Conservation (phyloP, 2,888 invertebrate species). For the Yponomeuta cagnagella region DNA sequence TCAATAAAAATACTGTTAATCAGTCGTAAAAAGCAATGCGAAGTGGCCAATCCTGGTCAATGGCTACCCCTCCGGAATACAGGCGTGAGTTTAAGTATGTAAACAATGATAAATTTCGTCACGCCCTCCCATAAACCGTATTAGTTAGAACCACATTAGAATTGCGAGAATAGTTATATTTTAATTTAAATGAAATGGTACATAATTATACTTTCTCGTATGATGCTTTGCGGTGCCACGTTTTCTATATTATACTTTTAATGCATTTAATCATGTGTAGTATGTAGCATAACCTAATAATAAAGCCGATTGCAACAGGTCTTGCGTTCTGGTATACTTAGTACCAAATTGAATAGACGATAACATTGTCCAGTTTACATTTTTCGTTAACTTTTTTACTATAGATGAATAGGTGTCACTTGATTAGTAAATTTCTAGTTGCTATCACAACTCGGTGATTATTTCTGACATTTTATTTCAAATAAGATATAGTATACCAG, state of each 20-base stretch:
- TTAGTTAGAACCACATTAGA: not conserved
- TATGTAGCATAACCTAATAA: not conserved
- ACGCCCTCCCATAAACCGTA: not conserved
- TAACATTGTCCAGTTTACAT: too few relatives aligned
- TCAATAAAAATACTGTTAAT: too few relatives aligned
- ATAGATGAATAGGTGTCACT: too few relatives aligned
- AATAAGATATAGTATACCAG: not conserved
- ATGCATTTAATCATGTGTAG: not conserved
- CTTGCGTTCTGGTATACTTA: not conserved
- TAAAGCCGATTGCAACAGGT: not conserved
- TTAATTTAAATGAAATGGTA: not conserved
- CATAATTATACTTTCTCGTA: not conserved
- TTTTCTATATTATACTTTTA: not conserved
- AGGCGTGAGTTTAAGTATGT: too few relatives aligned
- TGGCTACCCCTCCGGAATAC: too few relatives aligned
- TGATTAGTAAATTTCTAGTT: not conserved
- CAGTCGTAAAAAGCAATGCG: too few relatives aligned
- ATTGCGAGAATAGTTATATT: not conserved
- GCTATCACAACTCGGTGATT: not conserved
- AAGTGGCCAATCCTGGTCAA: too few relatives aligned
- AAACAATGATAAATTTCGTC: too few relatives aligned
- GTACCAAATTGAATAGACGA: not conserved
- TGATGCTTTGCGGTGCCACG: not conserved
- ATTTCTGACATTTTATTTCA: not conserved
- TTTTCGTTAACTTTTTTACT: too few relatives aligned